These are phyloP conservation scores for Nautilus pompilius DNA, from an alignment of 1,140 invertebrate genomes.

Conservation along the genomic window DNA sequence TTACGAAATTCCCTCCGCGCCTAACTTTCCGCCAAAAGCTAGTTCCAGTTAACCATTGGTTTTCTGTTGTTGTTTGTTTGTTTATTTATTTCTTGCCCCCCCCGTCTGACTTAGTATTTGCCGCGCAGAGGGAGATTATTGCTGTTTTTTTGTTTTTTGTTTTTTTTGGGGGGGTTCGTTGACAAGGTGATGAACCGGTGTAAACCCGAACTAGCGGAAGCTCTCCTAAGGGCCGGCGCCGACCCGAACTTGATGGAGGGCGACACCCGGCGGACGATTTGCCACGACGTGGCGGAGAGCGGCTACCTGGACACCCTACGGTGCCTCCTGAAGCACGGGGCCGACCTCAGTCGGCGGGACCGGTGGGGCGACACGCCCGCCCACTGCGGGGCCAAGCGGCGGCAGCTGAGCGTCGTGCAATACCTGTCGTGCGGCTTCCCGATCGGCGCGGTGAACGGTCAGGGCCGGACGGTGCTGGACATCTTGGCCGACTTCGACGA, in stretches of 20 bases:
- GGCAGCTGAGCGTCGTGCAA: conserved; percentile 7
- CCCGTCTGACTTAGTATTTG: no score
- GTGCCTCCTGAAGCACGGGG: conserved; percentile 9
- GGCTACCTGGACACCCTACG: conserved; percentile 7
- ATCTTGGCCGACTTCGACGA: conserved; percentile 1
- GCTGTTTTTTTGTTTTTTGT: no score
- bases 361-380: conserved; percentile 13
- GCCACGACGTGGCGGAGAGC: conserved; percentile 13
- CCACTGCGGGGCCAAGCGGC: conserved; percentile 10
- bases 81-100: no score
- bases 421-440: conserved; percentile 3
- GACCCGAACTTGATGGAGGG: conserved; percentile 10
- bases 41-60: no score
- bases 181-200: conserved; percentile 12
- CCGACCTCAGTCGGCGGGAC: conserved; percentile 11
- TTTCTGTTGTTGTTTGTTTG: no score
- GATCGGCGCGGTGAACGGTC: conserved; percentile 4
- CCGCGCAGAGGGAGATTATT: no score
- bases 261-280: conserved; percentile 7
- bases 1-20: no score
- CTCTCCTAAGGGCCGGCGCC: conserved; percentile 6
- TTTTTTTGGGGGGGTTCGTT: no score
- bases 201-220: conserved; percentile 8
- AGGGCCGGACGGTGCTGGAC: conserved; percentile 3
- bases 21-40: no score